Base-by-base conservation (phyloP, 2,113 vertebrate species). In the Gracilinanus agilis region DNA sequence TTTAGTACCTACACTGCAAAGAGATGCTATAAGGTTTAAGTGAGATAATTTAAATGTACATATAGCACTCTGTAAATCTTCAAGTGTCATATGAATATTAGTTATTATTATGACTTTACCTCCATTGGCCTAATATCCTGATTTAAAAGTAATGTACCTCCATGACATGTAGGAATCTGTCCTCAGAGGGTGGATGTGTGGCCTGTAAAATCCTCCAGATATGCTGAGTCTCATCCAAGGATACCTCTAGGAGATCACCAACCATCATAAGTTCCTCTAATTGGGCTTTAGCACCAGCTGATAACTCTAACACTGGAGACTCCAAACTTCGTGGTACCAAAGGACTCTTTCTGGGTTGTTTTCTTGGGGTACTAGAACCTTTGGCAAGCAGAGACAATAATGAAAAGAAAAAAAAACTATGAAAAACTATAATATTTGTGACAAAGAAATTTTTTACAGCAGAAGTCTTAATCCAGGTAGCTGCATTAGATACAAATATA, bases 121-220 rank as follows among this genome's bases (percentile, higher is more conserved):
- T 40, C 34, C n/a, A 40, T 0, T 40, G 67, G 67, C n/a, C 94
- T 92, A 90, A 83, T 94, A 94, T 25, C 44, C 2, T 89, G 55
- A 24, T 91, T 9, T 23, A 3, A n/a, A 90, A 93, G 27, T 44
- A 44, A 90, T 83, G 34, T 98, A 99, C 99, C 99, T 99, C 99
- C 99, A 99, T 99, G 96, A 99, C 99, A 96, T 99, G 99, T 96
- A 99, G 98, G 96, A 99, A 99, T 94, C 99, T 98, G 54, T 99
- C 99, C 97, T 99, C 99, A 24, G 99, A 99, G 13, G 99, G 99
- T 8, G 99, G 99, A 94, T 99, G 99, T 1, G 99, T 99, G 96
- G 99, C 99, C 97, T 99, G 99, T 75, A 99, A 98, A 97, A 99
- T 99, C 97, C 99, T 97, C 99, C 99, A 99, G 98, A 99, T 99